phyloP scores from a whole-genome alignment of 2,797 vertebrate genomes.

The Enteromius fasciolatus region DNA sequence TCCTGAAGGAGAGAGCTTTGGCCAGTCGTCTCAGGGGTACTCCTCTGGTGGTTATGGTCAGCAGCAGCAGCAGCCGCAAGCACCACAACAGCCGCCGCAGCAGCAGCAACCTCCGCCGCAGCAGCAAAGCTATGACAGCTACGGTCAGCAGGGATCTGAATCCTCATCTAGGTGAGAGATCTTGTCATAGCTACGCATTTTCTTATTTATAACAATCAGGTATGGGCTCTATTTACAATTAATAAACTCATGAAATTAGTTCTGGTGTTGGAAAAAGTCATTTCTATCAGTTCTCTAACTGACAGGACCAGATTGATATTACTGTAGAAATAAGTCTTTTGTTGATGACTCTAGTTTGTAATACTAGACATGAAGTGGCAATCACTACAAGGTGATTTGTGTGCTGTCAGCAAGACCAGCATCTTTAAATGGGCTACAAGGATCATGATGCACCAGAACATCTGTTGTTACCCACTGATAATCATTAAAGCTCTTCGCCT shows the following conservation, averaged over 20 bases:
- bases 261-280: background rate
- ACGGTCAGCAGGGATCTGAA: conserved; percentile 66
- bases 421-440: background rate
- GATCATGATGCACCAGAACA: no score
- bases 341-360: no score
- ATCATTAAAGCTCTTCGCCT: background rate
- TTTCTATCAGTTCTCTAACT: background rate
- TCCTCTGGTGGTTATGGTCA: conserved; percentile 58
- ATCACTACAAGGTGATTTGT: background rate
- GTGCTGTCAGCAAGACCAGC: background rate
- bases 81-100: conserved; percentile 39
- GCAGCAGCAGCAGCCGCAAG: conserved; percentile 31
- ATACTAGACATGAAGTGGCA: no score
- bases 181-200: background rate
- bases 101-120: conserved; percentile 49
- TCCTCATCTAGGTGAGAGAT: conserved; percentile 73
- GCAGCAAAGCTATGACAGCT: conserved; percentile 68
- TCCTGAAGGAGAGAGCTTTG: conserved; percentile 62
- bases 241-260: background rate
- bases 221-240: background rate
- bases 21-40: conserved; percentile 65
- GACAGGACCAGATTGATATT: background rate
- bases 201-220: background rate
- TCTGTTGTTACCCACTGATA: no score
- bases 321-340: background rate